Evolutionary conservation across 2,888 invertebrate species (phyloP), one percentile per base, ranked within the genome.

Genomic region (Troides oblongomaculatus): DNA sequence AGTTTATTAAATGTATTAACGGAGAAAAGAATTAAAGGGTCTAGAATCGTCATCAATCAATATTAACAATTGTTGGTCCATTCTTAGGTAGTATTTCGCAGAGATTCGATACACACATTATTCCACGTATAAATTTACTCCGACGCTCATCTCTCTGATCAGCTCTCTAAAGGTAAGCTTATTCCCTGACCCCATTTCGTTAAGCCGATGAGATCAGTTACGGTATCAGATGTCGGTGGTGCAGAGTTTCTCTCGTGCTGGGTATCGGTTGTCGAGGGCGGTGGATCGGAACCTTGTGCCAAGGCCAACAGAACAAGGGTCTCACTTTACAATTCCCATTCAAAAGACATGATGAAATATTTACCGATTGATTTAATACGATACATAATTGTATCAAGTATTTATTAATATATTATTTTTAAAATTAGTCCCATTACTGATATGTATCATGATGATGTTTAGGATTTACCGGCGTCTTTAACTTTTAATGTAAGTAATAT

Each of bases 231-330:
- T 82, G 71, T 82, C 71, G 67, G 46, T 60, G 76, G 79, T 82
- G 81, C 74, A 70, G 66, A 78, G 83, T 84, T 83, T 79, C 82
- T 77, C 75, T 75, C 71, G 73, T 80, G 82, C 88, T 88, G 79
- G 75, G 76, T 62, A 43, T 62, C 62, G 62, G 61, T n/a, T 87
- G 77, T 84, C 86, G 76, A 76, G 74, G 70, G 76, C 85, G 80
- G 72, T 79, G 80, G 79, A 74, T 77, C 76, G 87, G 84, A 89
- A 89, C 88, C 73, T 72, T 79, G 78, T 75, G 79, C 80, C 86
- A 89, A 89, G 90, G 90, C 80, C 84, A 86, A 74, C 78, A 76
- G 80, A 68, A 62, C 64, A 65, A 67, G 71, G 66, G 70, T 75
- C 56, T 69, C 66, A 50, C 30, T 68, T 70, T 68, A 73, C 70